A percentile compares a stretch with the other conserved stretches of the same genome.
Evolutionary conservation across 2,888 invertebrate genomes (phyloP).

Genomic region (Apodemia mormo): DNA sequence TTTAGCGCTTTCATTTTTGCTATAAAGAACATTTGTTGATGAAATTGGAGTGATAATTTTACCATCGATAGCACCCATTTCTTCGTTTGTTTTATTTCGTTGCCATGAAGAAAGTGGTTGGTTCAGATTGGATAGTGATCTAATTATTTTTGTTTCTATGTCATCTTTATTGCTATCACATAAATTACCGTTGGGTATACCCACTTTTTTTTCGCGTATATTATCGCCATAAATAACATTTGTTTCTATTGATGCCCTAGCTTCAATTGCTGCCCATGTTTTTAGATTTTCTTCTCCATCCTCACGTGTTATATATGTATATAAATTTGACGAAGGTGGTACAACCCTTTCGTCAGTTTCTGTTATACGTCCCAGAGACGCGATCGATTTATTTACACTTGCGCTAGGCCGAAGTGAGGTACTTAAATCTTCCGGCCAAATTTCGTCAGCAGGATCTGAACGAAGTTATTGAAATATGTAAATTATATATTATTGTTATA

Average conservation of each 20-base stretch:
- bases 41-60: not conserved
- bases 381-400: conserved; percentile 59
- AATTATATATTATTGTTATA: no score
- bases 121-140: not conserved
- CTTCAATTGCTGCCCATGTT: conserved; percentile 9
- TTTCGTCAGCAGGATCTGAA: conserved; percentile 61
- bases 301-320: not conserved
- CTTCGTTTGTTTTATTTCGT: not conserved
- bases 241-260: conserved; percentile 14
- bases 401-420: conserved; percentile 48
- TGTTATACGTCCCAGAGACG: conserved; percentile 59
- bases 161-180: not conserved
- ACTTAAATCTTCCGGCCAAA: conserved; percentile 56
- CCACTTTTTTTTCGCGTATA: not conserved
- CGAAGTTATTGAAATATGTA: not conserved
- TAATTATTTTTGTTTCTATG: not conserved
- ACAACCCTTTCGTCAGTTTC: conserved; percentile 53
- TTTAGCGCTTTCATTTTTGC: not conserved
- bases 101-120: not conserved
- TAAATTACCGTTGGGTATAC: not conserved
- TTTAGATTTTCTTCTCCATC: not conserved
- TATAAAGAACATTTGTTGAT: not conserved
- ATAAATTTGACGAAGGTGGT: not conserved
- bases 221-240: conserved; percentile 6
- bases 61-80: not conserved